These are phyloP conservation scores for Ameiurus melas DNA, from an alignment of 2,113 vertebrate genomes.

Conservation along the genomic window DNA sequence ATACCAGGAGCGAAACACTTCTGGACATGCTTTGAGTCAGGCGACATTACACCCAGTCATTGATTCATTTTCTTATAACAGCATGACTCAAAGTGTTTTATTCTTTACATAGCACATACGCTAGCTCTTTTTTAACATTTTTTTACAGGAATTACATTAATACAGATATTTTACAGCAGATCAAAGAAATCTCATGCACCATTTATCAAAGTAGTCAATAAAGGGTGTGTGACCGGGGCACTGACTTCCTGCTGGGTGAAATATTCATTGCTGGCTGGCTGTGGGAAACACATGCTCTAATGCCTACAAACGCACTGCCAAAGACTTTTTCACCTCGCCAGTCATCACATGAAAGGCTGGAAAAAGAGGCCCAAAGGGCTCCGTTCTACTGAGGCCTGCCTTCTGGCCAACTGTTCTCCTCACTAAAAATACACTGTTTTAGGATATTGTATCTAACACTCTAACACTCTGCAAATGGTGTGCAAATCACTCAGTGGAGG, in stretches of 20 bases:
- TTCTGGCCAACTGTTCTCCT: slow-evolving; percentile 22
- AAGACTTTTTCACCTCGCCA: slow-evolving; percentile 47
- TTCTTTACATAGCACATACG: background rate
- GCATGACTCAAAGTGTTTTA: background rate
- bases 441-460: slow-evolving; percentile 16
- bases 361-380: slow-evolving; percentile 39
- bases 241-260: slow-evolving; percentile 42
- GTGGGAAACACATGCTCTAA: slow-evolving; percentile 46
- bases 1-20: background rate
- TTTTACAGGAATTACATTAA: slow-evolving; percentile 6
- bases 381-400: slow-evolving; percentile 14
- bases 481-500: slow-evolving; percentile 7
- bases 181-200: slow-evolving; percentile 12
- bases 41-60: background rate
- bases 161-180: background rate
- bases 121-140: background rate
- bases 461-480: slow-evolving; percentile 4
- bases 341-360: slow-evolving; percentile 48
- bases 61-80: background rate
- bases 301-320: slow-evolving; percentile 48
- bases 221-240: slow-evolving; percentile 7
- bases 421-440: slow-evolving; percentile 41
- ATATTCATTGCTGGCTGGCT: slow-evolving; percentile 41
- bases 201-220: slow-evolving; percentile 23
- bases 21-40: background rate